phyloP scores from a whole-genome alignment of 2,888 invertebrate species.

The Isotomurus palustris region DNA sequence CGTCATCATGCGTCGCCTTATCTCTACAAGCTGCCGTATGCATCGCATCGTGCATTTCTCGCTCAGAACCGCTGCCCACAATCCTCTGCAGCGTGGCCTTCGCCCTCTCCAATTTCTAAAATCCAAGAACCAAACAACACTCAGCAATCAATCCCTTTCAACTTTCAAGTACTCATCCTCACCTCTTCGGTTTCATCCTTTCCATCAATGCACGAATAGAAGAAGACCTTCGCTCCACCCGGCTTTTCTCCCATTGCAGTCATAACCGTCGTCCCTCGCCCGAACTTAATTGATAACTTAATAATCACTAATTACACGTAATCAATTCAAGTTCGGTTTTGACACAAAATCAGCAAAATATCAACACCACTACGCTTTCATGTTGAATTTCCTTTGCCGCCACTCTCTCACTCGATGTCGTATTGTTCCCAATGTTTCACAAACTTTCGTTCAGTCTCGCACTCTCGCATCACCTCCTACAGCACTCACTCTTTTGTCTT shows the following conservation, averaged over 20 bases:
- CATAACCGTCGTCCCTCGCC: conserved; percentile 21
- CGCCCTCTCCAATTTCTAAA: conserved; percentile 85
- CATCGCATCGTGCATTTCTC: conserved; percentile 87
- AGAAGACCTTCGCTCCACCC: conserved; percentile 36
- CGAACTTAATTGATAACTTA: too few relatives aligned
- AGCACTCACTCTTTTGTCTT: too few relatives aligned
- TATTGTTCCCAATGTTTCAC: too few relatives aligned
- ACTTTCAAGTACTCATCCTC: conserved; percentile 6
- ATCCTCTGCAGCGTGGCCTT: conserved; percentile 68
- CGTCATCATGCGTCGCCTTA: conserved; percentile 79
- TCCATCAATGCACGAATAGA: conserved; percentile 41
- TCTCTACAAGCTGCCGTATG: conserved; percentile 85
- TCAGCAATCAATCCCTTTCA: background rate
- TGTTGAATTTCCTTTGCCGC: conserved; percentile 34
- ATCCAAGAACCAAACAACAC: conserved; percentile 40
- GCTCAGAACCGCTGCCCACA: conserved; percentile 82
- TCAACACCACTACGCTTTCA: too few relatives aligned
- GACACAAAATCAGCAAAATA: too few relatives aligned
- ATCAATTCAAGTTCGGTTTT: conserved; percentile 40
- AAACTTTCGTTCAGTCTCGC: too few relatives aligned
- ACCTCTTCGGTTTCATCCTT: conserved; percentile 46
- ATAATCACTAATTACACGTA: conserved; percentile 39
- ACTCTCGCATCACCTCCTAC: conserved; percentile 23
- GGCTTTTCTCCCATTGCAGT: conserved; percentile 4
- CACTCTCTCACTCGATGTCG: too few relatives aligned